A percentile compares a stretch with the other conserved stretches of the same genome.
Evolutionary conservation across 1,140 invertebrate genomes (phyloP).

Genomic region (Caenorhabditis tropicalis): DNA sequence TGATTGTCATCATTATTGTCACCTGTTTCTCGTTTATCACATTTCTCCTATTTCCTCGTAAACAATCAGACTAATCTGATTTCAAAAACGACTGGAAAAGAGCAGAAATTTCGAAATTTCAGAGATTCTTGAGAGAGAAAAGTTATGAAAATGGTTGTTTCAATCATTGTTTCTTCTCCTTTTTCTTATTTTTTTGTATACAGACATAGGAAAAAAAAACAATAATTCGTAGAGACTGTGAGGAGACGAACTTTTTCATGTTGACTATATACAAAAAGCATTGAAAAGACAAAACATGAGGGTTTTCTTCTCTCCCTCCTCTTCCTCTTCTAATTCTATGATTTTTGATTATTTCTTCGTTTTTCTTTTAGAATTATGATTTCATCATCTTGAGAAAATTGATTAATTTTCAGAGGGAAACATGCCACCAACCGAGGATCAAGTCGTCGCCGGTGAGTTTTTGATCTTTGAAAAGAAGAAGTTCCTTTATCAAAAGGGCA

Average conservation of each 20-base stretch:
- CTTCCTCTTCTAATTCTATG: too few relatives aligned
- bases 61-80: too few relatives aligned
- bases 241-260: not conserved
- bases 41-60: not conserved
- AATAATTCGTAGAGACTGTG: constrained; percentile 28
- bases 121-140: not conserved
- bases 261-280: constrained; percentile 20
- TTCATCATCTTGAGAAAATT: not conserved
- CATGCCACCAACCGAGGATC: constrained; percentile 37
- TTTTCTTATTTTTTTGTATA: not conserved
- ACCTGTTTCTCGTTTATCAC: constrained; percentile 30
- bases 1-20: constrained; percentile 17
- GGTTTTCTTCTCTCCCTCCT: not conserved
- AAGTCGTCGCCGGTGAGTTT: constrained; percentile 30
- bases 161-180: not conserved
- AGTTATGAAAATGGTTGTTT: not conserved
- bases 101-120: not conserved
- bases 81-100: too few relatives aligned
- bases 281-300: not conserved
- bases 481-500: not conserved
- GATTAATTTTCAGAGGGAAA: not conserved
- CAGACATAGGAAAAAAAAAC: not conserved
- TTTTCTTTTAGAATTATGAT: not conserved
- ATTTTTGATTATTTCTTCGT: not conserved
- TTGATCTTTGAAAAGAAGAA: not conserved